Percentiles rank a stretch among this genome's conserved stretches.
Evolutionary conservation across 2,888 invertebrate species (phyloP).

Genomic region (Leucophora obtusa): DNA sequence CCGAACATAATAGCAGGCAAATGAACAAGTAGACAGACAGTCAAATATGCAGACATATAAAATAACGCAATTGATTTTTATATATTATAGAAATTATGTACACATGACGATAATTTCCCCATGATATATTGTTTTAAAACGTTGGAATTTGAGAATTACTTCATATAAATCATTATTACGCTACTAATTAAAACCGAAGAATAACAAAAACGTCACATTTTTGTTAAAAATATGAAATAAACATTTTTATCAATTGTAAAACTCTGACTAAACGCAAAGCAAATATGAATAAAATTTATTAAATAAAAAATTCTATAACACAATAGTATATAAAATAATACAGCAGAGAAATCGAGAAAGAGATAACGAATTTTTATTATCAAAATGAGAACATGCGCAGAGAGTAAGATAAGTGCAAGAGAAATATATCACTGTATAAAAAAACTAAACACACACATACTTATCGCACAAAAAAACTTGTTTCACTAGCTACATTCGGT

Average conservation of each 20-base stretch:
- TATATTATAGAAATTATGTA: neutral
- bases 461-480: conserved; percentile 9
- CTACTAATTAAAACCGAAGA: neutral
- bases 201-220: neutral
- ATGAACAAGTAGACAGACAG: neutral
- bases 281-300: neutral
- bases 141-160: neutral
- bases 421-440: neutral
- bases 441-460: neutral
- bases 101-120: neutral
- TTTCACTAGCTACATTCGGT: conserved; percentile 3
- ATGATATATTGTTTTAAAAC: neutral
- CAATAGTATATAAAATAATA: neutral
- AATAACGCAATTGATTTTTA: neutral
- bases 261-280: neutral
- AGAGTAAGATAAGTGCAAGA: neutral
- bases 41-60: neutral
- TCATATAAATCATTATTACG: neutral
- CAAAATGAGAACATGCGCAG: neutral
- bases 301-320: neutral
- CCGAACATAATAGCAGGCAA: neutral
- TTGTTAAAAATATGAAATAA: neutral
- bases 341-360: neutral
- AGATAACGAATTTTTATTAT: neutral
- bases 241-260: neutral